Evolutionary conservation across 2,888 invertebrate species (phyloP).

Genomic region (Anoplius nigerrimus): DNA sequence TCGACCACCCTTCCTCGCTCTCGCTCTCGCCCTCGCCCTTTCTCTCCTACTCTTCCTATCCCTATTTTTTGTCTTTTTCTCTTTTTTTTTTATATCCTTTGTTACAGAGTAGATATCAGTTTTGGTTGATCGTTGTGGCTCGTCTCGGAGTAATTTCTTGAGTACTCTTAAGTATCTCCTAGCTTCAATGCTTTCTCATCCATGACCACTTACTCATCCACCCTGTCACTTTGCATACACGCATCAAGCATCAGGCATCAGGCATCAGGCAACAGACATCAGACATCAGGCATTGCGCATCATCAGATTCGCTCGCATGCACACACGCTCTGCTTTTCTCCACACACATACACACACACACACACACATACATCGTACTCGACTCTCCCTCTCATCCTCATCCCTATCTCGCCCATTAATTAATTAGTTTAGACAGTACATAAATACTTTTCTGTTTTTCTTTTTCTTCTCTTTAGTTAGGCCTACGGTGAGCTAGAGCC

Average conservation of each 20-base stretch:
- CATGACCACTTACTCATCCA: slow-evolving; percentile 9
- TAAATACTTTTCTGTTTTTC: slow-evolving; percentile 63
- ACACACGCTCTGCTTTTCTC: slow-evolving; percentile 5
- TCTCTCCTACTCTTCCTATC: slow-evolving; percentile 29
- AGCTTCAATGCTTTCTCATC: slow-evolving; percentile 26
- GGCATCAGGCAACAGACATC: too few species aligned
- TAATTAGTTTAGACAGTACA: slow-evolving; percentile 69
- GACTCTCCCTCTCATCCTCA: slow-evolving; percentile 36
- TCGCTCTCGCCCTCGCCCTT: slow-evolving; percentile 18
- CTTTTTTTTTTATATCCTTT: slow-evolving; percentile 41
- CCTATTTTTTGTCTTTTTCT: slow-evolving; percentile 35
- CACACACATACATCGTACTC: slow-evolving; percentile 41
- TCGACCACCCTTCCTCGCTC: too few species aligned
- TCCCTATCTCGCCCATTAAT: slow-evolving; percentile 58
- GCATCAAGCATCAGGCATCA: too few species aligned
- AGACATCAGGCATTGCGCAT: too few species aligned
- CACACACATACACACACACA: slow-evolving; percentile 29
- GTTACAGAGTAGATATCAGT: slow-evolving; percentile 31
- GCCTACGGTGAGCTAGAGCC: slow-evolving; percentile 73
- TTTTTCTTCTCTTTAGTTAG: slow-evolving; percentile 67
- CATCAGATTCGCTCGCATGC: slow-evolving; percentile 6
- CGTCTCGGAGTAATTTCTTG: slow-evolving; percentile 54
- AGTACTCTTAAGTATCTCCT: slow-evolving; percentile 46
- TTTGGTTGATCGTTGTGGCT: slow-evolving; percentile 63
- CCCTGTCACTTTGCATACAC: slow-evolving; percentile 13